These are phyloP conservation scores for Cataglyphis livida DNA, from an alignment of 2,888 invertebrate genomes.

Conservation along the genomic window DNA sequence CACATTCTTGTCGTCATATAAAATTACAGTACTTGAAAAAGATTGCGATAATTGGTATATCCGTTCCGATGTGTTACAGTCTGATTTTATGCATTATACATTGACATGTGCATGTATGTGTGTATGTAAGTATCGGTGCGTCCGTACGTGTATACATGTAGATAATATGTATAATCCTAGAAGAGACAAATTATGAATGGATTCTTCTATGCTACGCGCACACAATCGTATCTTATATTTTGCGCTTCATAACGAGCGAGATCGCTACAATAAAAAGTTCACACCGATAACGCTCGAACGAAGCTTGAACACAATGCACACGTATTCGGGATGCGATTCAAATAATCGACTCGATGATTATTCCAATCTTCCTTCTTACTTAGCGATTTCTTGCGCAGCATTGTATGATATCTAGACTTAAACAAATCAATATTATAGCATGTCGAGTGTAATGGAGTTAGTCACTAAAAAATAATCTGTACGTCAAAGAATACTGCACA, in stretches of 20 bases:
- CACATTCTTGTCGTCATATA: slow-evolving; percentile 74
- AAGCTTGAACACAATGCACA: slow-evolving; percentile 68
- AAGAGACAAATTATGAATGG: slow-evolving; percentile 60
- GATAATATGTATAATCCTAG: slow-evolving; percentile 40
- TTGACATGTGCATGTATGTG: slow-evolving; percentile 30
- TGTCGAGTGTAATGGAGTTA: neutral
- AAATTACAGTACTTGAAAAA: slow-evolving; percentile 82
- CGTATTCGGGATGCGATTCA: slow-evolving; percentile 34
- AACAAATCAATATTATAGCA: slow-evolving; percentile 16
- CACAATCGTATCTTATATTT: slow-evolving; percentile 25
- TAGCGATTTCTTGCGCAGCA: slow-evolving; percentile 35
- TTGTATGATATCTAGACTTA: neutral
- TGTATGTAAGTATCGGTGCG: neutral
- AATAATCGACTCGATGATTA: slow-evolving; percentile 14
- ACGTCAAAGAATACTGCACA: neutral
- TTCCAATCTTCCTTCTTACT: neutral
- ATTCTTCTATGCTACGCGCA: slow-evolving; percentile 55
- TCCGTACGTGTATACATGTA: neutral
- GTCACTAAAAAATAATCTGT: neutral
- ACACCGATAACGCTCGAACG: slow-evolving; percentile 49
- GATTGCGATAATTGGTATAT: slow-evolving; percentile 71
- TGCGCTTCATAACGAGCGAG: slow-evolving; percentile 37
- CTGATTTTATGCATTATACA: slow-evolving; percentile 55
- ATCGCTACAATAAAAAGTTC: slow-evolving; percentile 57
- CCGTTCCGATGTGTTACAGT: slow-evolving; percentile 59